Percentiles rank a stretch among this genome's conserved stretches.
Conservation (phyloP, 2,888 invertebrate genomes). For the Automeris io region DNA sequence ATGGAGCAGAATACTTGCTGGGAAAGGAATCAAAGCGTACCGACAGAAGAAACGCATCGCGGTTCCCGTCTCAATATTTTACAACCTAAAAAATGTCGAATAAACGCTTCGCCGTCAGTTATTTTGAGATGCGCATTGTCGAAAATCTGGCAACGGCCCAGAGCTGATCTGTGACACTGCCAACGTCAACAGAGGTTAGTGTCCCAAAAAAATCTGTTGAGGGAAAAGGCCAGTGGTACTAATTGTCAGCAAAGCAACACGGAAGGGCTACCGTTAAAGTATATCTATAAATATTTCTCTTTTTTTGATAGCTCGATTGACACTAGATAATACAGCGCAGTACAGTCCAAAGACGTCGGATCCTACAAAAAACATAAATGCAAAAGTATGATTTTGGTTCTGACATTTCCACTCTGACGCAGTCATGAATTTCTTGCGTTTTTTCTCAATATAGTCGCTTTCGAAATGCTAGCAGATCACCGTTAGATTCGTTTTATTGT, state of each 20-base stretch:
- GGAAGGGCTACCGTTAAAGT: no score
- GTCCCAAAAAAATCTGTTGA: conserved; percentile 57
- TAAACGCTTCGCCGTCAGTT: conserved; percentile 49
- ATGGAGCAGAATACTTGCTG: conserved; percentile 9
- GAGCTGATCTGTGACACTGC: conserved; percentile 57
- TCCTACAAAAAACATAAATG: no score
- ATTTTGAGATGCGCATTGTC: conserved; percentile 67
- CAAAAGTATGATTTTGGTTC: no score
- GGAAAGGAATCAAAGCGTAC: conserved; percentile 14
- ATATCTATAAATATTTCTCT: no score
- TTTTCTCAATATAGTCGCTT: no score
- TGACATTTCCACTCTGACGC: no score
- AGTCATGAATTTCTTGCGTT: no score
- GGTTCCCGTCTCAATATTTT: conserved; percentile 26
- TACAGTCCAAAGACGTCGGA: no score
- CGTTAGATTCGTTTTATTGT: no score
- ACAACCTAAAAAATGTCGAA: conserved; percentile 46
- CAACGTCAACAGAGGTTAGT: conserved; percentile 70
- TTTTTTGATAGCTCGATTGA: no score
- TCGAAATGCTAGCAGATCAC: no score
- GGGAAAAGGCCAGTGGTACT: conserved; percentile 38
- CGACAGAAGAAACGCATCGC: conserved; percentile 19
- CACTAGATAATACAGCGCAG: no score
- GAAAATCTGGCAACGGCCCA: conserved; percentile 66
- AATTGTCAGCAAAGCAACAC: conserved; percentile 16